Conservation (phyloP, 1,140 invertebrate species). For the Trichomalopsis sarcophagae region DNA sequence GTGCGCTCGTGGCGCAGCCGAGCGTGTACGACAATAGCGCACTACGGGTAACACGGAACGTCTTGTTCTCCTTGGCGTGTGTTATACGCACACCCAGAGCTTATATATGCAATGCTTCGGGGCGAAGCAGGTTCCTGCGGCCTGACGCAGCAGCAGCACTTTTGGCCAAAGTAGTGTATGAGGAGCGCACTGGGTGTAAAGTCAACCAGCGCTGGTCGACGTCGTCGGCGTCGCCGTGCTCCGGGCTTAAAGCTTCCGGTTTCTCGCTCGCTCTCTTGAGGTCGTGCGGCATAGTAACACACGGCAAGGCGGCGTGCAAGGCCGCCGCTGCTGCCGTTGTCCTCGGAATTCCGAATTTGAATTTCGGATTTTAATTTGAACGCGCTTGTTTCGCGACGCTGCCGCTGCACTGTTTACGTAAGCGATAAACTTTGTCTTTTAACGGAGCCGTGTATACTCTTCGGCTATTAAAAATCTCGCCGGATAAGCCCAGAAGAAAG, state of each 20-base stretch:
- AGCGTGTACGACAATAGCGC: background rate
- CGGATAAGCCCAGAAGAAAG: background rate
- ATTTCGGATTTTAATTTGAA: slow-evolving; percentile 28
- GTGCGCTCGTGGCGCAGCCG: too few species aligned
- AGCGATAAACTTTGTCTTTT: too few species aligned
- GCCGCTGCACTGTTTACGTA: background rate
- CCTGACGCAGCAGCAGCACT: background rate
- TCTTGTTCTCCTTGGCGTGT: slow-evolving; percentile 24
- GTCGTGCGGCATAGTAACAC: too few species aligned
- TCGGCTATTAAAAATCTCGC: too few species aligned
- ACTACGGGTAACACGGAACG: slow-evolving; percentile 8
- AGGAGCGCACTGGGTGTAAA: slow-evolving; percentile 54
- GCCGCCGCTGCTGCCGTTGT: background rate
- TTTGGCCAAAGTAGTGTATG: slow-evolving; percentile 60
- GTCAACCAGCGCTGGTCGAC: slow-evolving; percentile 53
- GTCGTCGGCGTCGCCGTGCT: slow-evolving; percentile 57
- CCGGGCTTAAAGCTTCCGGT: slow-evolving; percentile 65
- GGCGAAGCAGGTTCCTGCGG: slow-evolving; percentile 22
- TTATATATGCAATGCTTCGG: slow-evolving; percentile 22
- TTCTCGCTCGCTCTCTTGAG: slow-evolving; percentile 53
- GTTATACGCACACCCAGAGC: background rate
- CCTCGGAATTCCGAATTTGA: slow-evolving; percentile 15
- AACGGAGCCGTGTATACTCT: too few species aligned
- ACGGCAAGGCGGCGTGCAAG: background rate
- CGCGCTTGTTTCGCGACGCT: background rate